Percentiles rank a stretch among this genome's conserved stretches.
phyloP scores from a whole-genome alignment of 2,888 invertebrate genomes.

The Leptinotarsa rubiginosa region DNA sequence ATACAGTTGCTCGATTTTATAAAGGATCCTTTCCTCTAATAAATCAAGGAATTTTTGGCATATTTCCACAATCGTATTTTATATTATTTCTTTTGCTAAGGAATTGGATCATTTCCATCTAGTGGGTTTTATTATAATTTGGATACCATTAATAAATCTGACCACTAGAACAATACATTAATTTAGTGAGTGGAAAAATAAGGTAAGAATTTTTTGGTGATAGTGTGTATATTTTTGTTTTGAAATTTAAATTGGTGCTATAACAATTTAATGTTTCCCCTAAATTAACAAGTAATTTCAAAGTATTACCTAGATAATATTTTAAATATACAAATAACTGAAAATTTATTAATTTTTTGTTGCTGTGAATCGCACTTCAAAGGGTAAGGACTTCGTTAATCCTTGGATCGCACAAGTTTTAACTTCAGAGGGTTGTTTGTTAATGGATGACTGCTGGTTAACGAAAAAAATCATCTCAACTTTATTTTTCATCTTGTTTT shows the following conservation, averaged over 20 bases:
- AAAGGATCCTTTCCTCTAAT: background rate
- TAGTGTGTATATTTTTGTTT: background rate
- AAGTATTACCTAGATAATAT: too few relatives aligned
- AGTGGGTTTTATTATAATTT: slow-evolving; percentile 14
- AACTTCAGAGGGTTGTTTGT: too few relatives aligned
- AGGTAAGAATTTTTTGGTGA: background rate
- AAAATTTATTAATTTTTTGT: too few relatives aligned
- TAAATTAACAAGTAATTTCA: too few relatives aligned
- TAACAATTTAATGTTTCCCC: too few relatives aligned
- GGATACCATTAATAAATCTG: background rate
- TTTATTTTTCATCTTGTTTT: too few relatives aligned
- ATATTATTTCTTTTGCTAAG: background rate
- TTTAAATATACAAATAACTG: too few relatives aligned
- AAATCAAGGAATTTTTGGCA: slow-evolving; percentile 8
- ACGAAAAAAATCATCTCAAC: too few relatives aligned
- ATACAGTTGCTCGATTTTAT: background rate
- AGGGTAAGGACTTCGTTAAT: too few relatives aligned
- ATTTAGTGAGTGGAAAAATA: background rate
- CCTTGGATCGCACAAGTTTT: too few relatives aligned
- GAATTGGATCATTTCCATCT: slow-evolving; percentile 5
- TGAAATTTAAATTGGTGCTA: background rate
- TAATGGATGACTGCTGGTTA: too few relatives aligned
- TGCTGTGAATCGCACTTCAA: too few relatives aligned
- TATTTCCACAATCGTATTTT: background rate
- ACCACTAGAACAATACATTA: background rate